Percentiles rank a stretch among this genome's conserved stretches.
Evolutionary conservation across 2,888 invertebrate genomes (phyloP).

Genomic region (Orthosia gothica): DNA sequence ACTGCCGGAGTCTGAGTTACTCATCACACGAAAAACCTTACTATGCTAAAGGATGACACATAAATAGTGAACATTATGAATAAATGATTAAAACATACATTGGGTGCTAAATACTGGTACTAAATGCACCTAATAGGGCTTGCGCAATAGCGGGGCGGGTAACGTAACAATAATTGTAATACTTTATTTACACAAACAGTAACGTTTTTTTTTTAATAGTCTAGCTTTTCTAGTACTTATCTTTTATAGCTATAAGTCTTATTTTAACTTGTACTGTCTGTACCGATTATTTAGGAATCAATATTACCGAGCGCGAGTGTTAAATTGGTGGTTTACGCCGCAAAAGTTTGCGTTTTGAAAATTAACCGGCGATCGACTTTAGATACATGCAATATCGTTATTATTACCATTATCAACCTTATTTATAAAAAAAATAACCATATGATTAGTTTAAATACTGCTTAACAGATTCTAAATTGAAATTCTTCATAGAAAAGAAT

Average conservation of each 20-base stretch:
- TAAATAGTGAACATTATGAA: slow-evolving; percentile 47
- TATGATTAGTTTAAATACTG: too few relatives aligned
- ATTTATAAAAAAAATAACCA: too few relatives aligned
- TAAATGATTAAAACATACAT: slow-evolving; percentile 31
- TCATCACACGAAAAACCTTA: slow-evolving; percentile 10
- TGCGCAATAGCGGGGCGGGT: slow-evolving; percentile 39
- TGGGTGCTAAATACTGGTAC: slow-evolving; percentile 42
- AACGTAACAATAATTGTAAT: slow-evolving; percentile 4
- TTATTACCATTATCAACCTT: too few relatives aligned
- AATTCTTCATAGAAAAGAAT: too few relatives aligned
- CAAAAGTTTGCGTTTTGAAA: background rate
- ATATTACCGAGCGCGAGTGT: background rate
- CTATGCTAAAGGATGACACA: slow-evolving; percentile 28
- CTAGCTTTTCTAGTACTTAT: slow-evolving; percentile 23
- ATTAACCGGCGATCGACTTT: background rate
- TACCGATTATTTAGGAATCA: background rate
- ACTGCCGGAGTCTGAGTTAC: background rate
- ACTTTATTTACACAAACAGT: slow-evolving; percentile 3
- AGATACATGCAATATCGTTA: background rate
- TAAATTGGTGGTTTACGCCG: too few relatives aligned
- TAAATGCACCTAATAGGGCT: slow-evolving; percentile 33
- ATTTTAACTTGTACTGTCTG: slow-evolving; percentile 47
- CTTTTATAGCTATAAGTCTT: slow-evolving; percentile 33
- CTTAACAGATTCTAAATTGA: too few relatives aligned
- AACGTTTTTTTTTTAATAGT: background rate